These are phyloP conservation scores for Microcebus lehilahytsara DNA, from an alignment of 2,113 vertebrate species.

Conservation along the genomic window DNA sequence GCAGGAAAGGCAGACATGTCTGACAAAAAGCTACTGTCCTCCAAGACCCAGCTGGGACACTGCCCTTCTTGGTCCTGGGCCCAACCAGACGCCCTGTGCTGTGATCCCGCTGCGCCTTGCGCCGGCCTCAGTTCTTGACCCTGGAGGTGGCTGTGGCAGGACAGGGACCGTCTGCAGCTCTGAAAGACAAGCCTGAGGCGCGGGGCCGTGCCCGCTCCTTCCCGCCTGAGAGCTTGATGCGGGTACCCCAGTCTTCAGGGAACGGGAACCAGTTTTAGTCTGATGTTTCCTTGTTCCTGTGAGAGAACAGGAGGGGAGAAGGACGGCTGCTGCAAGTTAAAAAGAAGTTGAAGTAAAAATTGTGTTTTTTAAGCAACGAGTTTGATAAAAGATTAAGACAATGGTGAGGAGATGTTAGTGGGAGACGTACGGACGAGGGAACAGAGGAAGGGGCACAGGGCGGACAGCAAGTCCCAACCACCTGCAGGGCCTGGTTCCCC, in stretches of 20 bases:
- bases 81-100: fast-evolving
- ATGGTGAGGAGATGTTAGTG: background rate
- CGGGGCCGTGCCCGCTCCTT: too few relatives aligned
- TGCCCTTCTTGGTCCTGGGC: background rate
- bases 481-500: too few relatives aligned
- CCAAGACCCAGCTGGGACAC: fast-evolving
- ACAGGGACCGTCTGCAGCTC: background rate
- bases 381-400: background rate
- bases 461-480: fast-evolving
- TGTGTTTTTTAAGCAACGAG: background rate
- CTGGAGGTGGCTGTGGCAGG: fast-evolving
- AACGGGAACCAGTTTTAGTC: background rate
- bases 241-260: background rate
- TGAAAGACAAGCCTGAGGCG: too few relatives aligned
- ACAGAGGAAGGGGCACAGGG: background rate
- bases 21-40: background rate
- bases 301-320: background rate
- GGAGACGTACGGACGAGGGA: background rate
- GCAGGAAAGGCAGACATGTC: background rate
- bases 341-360: background rate
- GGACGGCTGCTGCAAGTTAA: background rate
- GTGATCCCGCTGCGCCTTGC: fast-evolving
- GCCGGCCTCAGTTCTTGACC: background rate
- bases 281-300: background rate
- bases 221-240: background rate